These are phyloP conservation scores for Lepisosteus oculatus DNA, from an alignment of 2,113 vertebrate genomes.

Conservation along the genomic window DNA sequence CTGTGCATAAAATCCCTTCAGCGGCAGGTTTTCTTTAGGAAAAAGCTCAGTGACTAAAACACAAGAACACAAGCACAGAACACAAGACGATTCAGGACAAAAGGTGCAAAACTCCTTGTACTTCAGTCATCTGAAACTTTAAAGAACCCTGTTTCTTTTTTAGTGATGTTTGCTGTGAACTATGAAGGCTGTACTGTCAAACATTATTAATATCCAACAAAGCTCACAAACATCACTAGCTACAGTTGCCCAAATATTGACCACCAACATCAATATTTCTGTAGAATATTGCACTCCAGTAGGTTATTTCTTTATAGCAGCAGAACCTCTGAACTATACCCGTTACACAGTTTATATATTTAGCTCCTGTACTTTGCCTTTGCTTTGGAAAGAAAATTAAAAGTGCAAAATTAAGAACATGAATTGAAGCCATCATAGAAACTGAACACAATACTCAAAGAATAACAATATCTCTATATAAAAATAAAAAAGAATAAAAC, in stretches of 20 bases:
- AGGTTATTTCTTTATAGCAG: conserved; percentile 15
- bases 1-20: neutral
- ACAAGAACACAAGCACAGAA: neutral
- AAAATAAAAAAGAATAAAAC: too few species aligned
- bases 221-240: conserved; percentile 5
- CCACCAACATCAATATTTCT: neutral
- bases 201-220: neutral
- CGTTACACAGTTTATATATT: conserved; percentile 1
- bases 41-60: too few species aligned
- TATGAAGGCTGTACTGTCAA: neutral
- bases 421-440: neutral
- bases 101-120: neutral
- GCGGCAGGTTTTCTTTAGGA: too few species aligned
- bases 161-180: conserved; percentile 3
- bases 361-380: neutral
- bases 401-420: neutral
- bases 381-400: neutral
- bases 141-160: conserved; percentile 14
- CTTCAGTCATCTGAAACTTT: neutral
- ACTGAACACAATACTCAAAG: neutral
- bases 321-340: neutral
- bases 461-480: too few species aligned
- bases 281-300: conserved; percentile 18
- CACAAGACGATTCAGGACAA: neutral
- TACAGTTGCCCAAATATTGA: conserved; percentile 2